Percentiles rank a stretch among this genome's conserved stretches.
Conservation (phyloP, 1,140 invertebrate genomes). For the Polypedilum vanderplanki region DNA sequence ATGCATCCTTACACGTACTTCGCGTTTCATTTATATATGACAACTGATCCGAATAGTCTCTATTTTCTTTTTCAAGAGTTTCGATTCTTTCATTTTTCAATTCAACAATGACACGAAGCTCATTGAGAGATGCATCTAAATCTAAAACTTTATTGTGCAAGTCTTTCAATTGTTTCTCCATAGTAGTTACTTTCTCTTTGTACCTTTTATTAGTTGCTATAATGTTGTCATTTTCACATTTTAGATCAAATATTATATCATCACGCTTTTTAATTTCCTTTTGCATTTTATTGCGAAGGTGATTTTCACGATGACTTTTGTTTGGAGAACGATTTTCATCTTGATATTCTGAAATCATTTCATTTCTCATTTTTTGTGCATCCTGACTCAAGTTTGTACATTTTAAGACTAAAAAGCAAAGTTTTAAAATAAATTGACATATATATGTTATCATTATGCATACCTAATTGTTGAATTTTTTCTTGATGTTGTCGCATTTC, state of each 20-base stretch:
- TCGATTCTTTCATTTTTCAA: neutral
- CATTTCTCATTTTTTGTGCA: neutral
- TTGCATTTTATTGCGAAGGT: neutral
- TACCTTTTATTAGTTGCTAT: neutral
- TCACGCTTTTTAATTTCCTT: neutral
- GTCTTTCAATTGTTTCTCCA: neutral
- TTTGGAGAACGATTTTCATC: slow-evolving; percentile 2
- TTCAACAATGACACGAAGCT: neutral
- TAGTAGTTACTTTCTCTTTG: neutral
- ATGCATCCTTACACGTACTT: slow-evolving; percentile 35
- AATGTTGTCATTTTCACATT: neutral
- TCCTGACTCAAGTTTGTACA: neutral
- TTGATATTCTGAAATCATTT: neutral
- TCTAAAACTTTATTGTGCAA: neutral
- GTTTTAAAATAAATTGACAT: neutral
- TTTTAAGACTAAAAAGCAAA: neutral
- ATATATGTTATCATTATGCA: neutral
- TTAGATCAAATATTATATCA: neutral
- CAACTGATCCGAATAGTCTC: slow-evolving; percentile 34
- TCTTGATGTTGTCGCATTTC: neutral
- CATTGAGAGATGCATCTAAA: neutral
- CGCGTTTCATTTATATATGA: slow-evolving; percentile 37
- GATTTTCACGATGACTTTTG: neutral
- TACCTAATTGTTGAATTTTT: neutral
- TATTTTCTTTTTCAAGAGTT: slow-evolving; percentile 32